Evolutionary conservation across 2,797 vertebrate genomes (phyloP), one percentile per base, ranked within the genome.

Genomic region (Lutjanus campechanus): DNA sequence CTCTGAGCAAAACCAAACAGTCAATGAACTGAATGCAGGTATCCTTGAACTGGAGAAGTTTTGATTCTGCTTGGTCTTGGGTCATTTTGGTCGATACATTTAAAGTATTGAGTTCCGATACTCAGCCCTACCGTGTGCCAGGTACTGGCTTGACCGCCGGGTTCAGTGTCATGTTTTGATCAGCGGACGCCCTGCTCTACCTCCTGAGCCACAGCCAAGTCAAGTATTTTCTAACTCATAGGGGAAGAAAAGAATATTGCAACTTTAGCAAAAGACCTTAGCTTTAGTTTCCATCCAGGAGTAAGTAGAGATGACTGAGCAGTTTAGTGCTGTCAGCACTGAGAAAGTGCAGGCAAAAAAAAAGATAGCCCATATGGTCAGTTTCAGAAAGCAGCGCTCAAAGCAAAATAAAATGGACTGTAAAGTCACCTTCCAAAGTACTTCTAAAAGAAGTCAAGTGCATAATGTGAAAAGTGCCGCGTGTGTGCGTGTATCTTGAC

Each of bases 361-460:
- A 75, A 73, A 73, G 69, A 53, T 58, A 55, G 43, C 70, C 83
- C 82, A 78, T 80, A 81, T 77, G 89, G 88, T 87, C 86, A 88
- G 73, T 75, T 86, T 88, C 17, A 69, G 41, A 86, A 90, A 89
- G 55, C 68, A 64, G 58, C 56, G 76, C 78, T 87, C 79, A 83
- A 79, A 87, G 86, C 82, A 67, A 90, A 89, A 91, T 82, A 84
- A 89, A 91, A 86, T 73, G 80, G 79, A 85, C 81, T 80, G 43
- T 87, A 83, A 87, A 90, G 84, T 93, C 90, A 93, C 90, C 90
- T 92, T 90, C 59, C 43, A 87, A 85, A 88, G 85, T 71, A 77
- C 85, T 79, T 92, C 73, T 79, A 72, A 90, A 85, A 87, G 86
- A 84, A 91, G 91, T 90, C 88, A 90, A 92, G 90, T 88, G 88